phyloP scores from a whole-genome alignment of 2,113 vertebrate genomes.

The Serinus canaria region DNA sequence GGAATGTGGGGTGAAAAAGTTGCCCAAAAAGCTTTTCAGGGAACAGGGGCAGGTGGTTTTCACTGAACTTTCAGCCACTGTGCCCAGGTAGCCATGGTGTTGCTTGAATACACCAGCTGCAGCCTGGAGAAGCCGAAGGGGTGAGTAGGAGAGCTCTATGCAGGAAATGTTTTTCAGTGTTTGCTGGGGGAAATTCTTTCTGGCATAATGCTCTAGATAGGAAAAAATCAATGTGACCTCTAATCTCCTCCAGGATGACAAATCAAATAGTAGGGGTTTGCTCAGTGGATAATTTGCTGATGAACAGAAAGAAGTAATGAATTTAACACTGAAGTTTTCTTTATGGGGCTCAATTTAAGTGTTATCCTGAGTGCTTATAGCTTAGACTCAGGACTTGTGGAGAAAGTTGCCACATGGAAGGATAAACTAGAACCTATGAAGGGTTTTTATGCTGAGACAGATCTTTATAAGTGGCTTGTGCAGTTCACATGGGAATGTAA shows the following conservation, averaged over 20 bases:
- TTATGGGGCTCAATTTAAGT: not conserved
- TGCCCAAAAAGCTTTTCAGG: not conserved
- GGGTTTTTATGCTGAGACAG: not conserved
- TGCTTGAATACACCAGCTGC: not conserved
- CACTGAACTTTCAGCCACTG: not conserved
- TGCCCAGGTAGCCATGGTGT: fast-evolving
- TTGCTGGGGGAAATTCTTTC: not conserved
- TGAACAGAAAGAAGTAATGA: not conserved
- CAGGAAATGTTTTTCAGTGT: not conserved
- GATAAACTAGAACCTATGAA: not conserved
- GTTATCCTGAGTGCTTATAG: not conserved
- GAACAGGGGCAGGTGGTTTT: not conserved
- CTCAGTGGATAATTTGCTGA: not conserved
- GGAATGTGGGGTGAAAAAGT: not conserved
- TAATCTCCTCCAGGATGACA: not conserved
- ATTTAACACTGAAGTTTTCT: not conserved
- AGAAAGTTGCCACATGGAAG: not conserved
- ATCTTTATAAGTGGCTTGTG: constrained; percentile 3
- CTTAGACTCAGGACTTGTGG: not conserved
- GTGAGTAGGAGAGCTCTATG: not conserved
- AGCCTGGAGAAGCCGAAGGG: not conserved
- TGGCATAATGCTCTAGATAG: not conserved
- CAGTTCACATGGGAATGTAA: not conserved
- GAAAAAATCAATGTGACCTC: not conserved
- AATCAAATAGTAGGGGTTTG: not conserved